Base-by-base conservation (phyloP, 2,888 invertebrate species). In the Ochropleura plecta region DNA sequence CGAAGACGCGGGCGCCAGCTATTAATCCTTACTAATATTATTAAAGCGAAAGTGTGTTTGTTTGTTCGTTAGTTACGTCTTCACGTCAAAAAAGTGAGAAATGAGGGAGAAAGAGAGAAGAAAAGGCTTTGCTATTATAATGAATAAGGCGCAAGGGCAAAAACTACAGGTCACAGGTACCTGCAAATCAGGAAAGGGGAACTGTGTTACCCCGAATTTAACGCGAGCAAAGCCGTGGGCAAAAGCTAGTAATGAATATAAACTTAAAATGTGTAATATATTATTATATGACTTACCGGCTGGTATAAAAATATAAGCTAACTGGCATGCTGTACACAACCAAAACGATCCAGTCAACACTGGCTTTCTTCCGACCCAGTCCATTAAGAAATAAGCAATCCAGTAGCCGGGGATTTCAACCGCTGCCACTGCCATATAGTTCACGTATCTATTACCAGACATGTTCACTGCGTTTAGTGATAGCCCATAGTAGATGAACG, bases 381-480 rank as follows among this genome's bases (percentile, higher is more conserved):
- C 97, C 88, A 98, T 95, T 18, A 97, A 90, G 10, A 97, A 89
- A 74, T 97, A 97, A 0, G 97, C 97, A 42, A 97, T 88, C 86
- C 97, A 94, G 86, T 97, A 97, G 0, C 97, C 98, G 0, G 98
- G 98, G 64, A 98, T 97, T 90, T 98, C 98, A 1, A 97, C 96
- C 0, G 97, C 90, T 0, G 97, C 93, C 5, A 97, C 97, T 40
- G 97, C 92, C 20, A 97, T 96, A 86, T 97, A 98, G 92, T 98
- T 98, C 20, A 97, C 68, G 88, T 98, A 97, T 81, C 96, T 96
- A 88, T 97, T 97, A 4, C 97, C 97, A 0, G 97, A 97, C 83
- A 98, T 93, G 18, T 97, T 96, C 0, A 97, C 97, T 0, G 98
- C 97, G 88, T 97, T 97, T 59, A 98, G 93, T 0, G 97, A 97